phyloP scores from a whole-genome alignment of 2,888 invertebrate species.

The Thelaira solivaga region DNA sequence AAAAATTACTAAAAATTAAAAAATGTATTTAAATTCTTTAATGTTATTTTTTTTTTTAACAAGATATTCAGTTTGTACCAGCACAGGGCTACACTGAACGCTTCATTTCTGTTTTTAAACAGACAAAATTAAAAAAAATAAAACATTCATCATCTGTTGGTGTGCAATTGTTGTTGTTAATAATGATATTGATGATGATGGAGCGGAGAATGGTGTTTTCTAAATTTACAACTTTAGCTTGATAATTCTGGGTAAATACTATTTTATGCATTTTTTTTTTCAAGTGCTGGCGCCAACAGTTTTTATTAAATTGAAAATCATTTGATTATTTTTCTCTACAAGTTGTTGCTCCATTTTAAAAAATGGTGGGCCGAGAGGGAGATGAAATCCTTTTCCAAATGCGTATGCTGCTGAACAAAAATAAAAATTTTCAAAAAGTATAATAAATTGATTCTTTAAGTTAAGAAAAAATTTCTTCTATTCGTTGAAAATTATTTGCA shows the following conservation, averaged over 20 bases:
- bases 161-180: constrained; percentile 22
- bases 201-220: constrained; percentile 4
- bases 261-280: constrained; percentile 45
- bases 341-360: neutral
- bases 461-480: no score
- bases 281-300: constrained; percentile 68
- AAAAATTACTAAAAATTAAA: constrained; percentile 27
- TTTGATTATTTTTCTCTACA: neutral
- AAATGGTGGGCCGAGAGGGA: no score
- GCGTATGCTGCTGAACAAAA: no score
- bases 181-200: neutral
- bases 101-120: constrained; percentile 23
- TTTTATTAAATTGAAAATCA: constrained; percentile 49
- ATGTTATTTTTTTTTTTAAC: constrained; percentile 28
- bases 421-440: no score
- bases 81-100: constrained; percentile 48
- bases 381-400: constrained; percentile 2
- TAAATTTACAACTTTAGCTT: constrained; percentile 38
- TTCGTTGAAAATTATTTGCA: no score
- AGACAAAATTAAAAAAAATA: constrained; percentile 10
- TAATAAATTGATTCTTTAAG: no score
- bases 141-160: constrained; percentile 15
- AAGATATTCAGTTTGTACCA: neutral
- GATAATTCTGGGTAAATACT: constrained; percentile 49
- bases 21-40: constrained; percentile 14